phyloP scores from a whole-genome alignment of 2,113 vertebrate genomes.

The Galemys pyrenaicus region DNA sequence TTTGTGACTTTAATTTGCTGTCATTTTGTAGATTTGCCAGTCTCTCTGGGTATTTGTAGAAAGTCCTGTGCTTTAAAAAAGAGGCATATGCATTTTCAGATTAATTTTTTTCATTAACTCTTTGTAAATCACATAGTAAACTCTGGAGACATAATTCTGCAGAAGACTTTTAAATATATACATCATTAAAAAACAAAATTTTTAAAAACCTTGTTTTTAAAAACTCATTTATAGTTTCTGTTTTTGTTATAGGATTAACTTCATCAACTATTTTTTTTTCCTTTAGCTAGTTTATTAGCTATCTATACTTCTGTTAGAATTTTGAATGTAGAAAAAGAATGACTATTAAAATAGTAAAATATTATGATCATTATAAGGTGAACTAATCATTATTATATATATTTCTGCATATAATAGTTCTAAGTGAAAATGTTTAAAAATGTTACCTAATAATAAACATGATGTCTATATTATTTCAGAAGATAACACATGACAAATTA shows the following conservation, averaged over 20 bases:
- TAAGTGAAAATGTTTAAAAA: neutral
- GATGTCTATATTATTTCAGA: neutral
- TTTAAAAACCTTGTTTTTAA: neutral
- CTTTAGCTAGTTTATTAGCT: neutral
- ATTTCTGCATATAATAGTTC: neutral
- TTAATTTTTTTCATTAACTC: slow-evolving; percentile 64
- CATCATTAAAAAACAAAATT: slow-evolving; percentile 30
- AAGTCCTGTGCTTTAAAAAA: slow-evolving; percentile 40
- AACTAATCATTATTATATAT: neutral
- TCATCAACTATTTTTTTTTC: neutral
- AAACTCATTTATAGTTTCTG: neutral
- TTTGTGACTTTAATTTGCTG: slow-evolving; percentile 72
- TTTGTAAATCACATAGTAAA: slow-evolving; percentile 7
- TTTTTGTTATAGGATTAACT: neutral
- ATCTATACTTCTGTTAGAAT: neutral
- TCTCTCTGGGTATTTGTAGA: slow-evolving; percentile 64
- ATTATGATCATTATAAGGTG: neutral
- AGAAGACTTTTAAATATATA: neutral
- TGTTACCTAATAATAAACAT: neutral
- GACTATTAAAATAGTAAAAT: neutral
- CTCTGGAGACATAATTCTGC: neutral
- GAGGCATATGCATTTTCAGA: slow-evolving; percentile 45
- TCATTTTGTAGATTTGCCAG: slow-evolving; percentile 73
- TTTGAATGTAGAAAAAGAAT: slow-evolving; percentile 36
- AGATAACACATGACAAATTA: neutral